Percentiles rank a stretch among this genome's conserved stretches.
phyloP scores from a whole-genome alignment of 2,888 invertebrate genomes.

The Spilosoma lubricipeda region DNA sequence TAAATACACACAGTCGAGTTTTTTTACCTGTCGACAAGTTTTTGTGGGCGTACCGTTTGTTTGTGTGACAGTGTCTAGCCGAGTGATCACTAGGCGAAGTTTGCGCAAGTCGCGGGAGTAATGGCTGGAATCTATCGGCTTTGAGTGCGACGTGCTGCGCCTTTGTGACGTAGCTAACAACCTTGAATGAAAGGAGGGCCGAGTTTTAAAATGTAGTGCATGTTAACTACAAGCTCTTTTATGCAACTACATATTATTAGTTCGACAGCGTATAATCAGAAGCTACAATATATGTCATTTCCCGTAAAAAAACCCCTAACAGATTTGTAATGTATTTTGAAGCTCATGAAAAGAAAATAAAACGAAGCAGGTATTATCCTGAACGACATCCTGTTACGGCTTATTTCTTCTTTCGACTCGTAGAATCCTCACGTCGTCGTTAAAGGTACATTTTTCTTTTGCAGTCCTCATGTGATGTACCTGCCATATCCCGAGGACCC shows the following conservation, averaged over 20 bases:
- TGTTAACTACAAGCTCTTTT: conserved; percentile 40
- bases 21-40: conserved; percentile 78
- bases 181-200: conserved; percentile 58
- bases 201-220: conserved; percentile 51
- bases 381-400: conserved; percentile 85
- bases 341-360: conserved; percentile 73
- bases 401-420: conserved; percentile 82
- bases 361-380: conserved; percentile 82
- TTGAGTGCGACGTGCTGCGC: conserved; percentile 63
- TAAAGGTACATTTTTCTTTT: conserved; percentile 86
- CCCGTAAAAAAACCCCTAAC: conserved; percentile 28
- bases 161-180: conserved; percentile 66
- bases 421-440: conserved; percentile 83
- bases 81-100: conserved; percentile 75
- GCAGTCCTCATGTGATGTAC: conserved; percentile 82
- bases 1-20: conserved; percentile 66
- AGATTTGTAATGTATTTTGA: conserved; percentile 57
- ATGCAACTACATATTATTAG: conserved; percentile 22
- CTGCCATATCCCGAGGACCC: conserved; percentile 79
- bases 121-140: conserved; percentile 74
- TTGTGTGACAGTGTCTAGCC: conserved; percentile 78
- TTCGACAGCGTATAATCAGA: conserved; percentile 23
- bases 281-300: conserved; percentile 34
- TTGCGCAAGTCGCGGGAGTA: conserved; percentile 72
- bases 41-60: conserved; percentile 75